Conservation (phyloP, 2,797 vertebrate species). For the Tadarida brasiliensis region DNA sequence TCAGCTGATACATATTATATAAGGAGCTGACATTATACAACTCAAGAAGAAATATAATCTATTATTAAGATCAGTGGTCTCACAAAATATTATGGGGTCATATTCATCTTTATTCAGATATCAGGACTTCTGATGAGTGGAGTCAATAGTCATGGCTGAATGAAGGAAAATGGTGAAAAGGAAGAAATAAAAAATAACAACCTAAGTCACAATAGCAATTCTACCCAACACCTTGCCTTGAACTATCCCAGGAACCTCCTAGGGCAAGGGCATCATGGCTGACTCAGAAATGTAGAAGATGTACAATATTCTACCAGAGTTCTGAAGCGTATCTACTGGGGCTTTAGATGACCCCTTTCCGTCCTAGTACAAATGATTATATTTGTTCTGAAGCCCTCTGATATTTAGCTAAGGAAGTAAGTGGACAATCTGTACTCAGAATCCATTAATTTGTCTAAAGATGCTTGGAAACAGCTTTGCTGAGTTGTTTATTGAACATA, state of each 20-base stretch:
- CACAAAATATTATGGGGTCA: not conserved
- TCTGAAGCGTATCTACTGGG: not conserved
- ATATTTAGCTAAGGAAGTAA: constrained; percentile 24
- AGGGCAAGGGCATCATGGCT: not conserved
- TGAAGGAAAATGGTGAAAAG: constrained; percentile 31
- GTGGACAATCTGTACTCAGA: not conserved
- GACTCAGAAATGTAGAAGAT: constrained; percentile 29
- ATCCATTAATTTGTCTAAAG: not conserved
- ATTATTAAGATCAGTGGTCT: not conserved
- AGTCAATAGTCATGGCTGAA: not conserved
- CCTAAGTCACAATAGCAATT: not conserved
- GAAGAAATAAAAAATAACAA: constrained; percentile 43
- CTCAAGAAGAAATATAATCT: constrained; percentile 26
- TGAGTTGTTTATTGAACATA: not conserved
- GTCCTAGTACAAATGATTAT: not conserved
- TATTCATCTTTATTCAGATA: not conserved
- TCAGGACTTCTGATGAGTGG: not conserved
- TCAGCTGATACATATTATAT: not conserved
- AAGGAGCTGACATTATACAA: not conserved
- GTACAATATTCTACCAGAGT: not conserved
- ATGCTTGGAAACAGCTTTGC: not conserved
- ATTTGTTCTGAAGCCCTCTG: not conserved
- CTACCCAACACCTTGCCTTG: not conserved
- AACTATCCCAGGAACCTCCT: not conserved
- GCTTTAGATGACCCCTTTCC: not conserved